These are phyloP conservation scores for Hypomecis atomaria DNA, from an alignment of 2,888 invertebrate species.

Conservation along the genomic window DNA sequence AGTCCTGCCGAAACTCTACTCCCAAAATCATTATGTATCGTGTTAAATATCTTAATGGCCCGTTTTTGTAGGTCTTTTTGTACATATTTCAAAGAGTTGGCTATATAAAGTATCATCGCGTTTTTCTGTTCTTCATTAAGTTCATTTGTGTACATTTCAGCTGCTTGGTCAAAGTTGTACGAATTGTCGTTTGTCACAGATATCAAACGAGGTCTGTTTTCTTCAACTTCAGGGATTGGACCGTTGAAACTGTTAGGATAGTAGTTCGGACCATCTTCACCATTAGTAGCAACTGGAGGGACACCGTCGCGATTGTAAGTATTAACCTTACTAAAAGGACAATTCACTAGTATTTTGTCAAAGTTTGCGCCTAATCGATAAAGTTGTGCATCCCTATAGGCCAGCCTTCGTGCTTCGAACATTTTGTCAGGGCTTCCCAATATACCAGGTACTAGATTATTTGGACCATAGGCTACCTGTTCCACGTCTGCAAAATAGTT, in stretches of 20 bases:
- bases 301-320: slow-evolving; percentile 95
- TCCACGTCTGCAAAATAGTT: slow-evolving; percentile 94
- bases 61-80: slow-evolving; percentile 77
- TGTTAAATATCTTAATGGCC: slow-evolving; percentile 19
- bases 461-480: slow-evolving; percentile 93
- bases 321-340: slow-evolving; percentile 87
- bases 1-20: slow-evolving; percentile 21
- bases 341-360: slow-evolving; percentile 95
- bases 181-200: slow-evolving; percentile 88
- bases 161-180: slow-evolving; percentile 93
- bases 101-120: slow-evolving; percentile 91
- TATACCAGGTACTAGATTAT: slow-evolving; percentile 94
- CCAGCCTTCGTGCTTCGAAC: slow-evolving; percentile 91
- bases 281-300: slow-evolving; percentile 88
- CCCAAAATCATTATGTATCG: slow-evolving; percentile 28
- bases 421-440: slow-evolving; percentile 95
- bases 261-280: slow-evolving; percentile 94
- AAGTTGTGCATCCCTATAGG: slow-evolving; percentile 93
- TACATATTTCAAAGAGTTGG: slow-evolving; percentile 87
- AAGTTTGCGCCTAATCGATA: slow-evolving; percentile 94
- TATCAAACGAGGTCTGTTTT: slow-evolving; percentile 76
- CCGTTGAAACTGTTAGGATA: slow-evolving; percentile 96
- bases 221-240: slow-evolving; percentile 86
- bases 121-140: slow-evolving; percentile 88
- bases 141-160: slow-evolving; percentile 83